Base-by-base conservation (phyloP, 1,140 invertebrate genomes). In the Trachymyrmex cornetzi region DNA sequence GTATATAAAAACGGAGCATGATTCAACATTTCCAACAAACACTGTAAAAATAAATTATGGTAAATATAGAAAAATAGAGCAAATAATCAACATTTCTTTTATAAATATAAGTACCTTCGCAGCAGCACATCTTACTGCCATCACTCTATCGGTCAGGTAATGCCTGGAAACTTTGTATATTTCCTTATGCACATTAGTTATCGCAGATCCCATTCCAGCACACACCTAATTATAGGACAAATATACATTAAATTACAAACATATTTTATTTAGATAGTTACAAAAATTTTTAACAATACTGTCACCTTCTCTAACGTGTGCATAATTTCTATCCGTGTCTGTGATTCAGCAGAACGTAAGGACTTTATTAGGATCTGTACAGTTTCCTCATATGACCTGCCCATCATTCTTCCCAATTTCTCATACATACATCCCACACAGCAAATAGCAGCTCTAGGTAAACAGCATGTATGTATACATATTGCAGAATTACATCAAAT, bases 341-440 rank as follows among this genome's bases (percentile, higher is more conserved):
- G 99, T 0, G 99, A 99, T 96, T 99, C 99, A 5, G 98, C 98
- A 95, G 98, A 99, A 92, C 98, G 97, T 66, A 99, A 95, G 6
- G 98, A 98, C 89, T 99, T 98, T 66, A 99, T 97, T 9, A 99
- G 96, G 77, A 99, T 98, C 89, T 98, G 97, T 14, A 99, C 98
- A 3, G 99, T 99, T 93, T 99, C 99, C 94, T 99, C 99, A 94
- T 99, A 99, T 0, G 99, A 99, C 87, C 99, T 96, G 0, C 99
- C 99, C 97, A 99, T 99, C 99, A 99, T 99, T 88, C 99, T 95
- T 2, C 99, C 99, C 12, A 99, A 96, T 94, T 98, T 99, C 94
- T 99, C 98, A 95, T 99, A 99, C 98, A 99, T 99, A 79, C 97
- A 98, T 27, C 99, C 99, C 64, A 99, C 96, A 93, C 98, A 99